These are phyloP conservation scores for Nesidiocoris tenuis DNA, from an alignment of 2,888 invertebrate species.

Conservation along the genomic window DNA sequence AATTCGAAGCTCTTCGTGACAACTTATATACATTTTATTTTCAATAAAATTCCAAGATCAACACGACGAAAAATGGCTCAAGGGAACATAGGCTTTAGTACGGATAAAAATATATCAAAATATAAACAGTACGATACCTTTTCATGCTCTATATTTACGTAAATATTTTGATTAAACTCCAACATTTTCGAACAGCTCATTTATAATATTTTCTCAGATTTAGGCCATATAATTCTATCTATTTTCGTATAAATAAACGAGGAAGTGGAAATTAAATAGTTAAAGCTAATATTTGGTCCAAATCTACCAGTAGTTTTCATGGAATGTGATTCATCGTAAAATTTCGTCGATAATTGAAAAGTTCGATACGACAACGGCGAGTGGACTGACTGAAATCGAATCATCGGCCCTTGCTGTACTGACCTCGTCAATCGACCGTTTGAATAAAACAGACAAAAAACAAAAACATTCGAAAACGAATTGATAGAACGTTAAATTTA, in stretches of 20 bases:
- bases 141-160: not conserved
- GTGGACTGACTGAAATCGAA: too few species aligned
- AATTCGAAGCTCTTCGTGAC: not conserved
- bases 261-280: not conserved
- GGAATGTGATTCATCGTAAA: not conserved
- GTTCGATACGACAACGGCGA: too few species aligned
- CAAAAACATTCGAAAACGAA: too few species aligned
- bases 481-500: too few species aligned
- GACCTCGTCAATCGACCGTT: too few species aligned
- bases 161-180: not conserved
- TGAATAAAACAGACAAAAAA: too few species aligned
- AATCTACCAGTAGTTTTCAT: not conserved
- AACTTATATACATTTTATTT: not conserved
- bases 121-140: not conserved
- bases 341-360: too few species aligned
- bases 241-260: too few species aligned
- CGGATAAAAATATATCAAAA: not conserved
- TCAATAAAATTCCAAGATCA: too few species aligned
- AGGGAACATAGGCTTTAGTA: not conserved
- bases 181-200: not conserved
- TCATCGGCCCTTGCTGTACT: too few species aligned
- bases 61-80: not conserved
- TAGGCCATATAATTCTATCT: not conserved
- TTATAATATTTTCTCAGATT: not conserved
- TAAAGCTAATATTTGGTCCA: not conserved